Base-by-base conservation (phyloP, 2,113 vertebrate species). In the Muntiacus muntjak region DNA sequence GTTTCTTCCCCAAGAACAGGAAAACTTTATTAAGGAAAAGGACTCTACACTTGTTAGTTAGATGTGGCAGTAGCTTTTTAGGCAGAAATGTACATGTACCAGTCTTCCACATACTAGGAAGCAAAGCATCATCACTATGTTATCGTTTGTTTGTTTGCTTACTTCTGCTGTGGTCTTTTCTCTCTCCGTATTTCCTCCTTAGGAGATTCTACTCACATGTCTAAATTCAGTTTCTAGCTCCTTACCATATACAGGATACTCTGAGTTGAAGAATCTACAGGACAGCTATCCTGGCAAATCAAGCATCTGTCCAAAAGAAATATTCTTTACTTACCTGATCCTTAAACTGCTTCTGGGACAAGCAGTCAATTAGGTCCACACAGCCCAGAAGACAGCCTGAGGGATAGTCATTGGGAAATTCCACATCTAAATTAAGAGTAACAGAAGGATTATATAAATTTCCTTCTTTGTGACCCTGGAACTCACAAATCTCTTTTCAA, bases 351-450 rank as follows among this genome's bases (percentile, higher is more conserved):
- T 99, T 99, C 97, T 99, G 99, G 0, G 99, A 99, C 57, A 99
- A 99, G 93, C 99, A 99, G 95, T 99, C 99, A 2, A 91, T 99
- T 98, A 99, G 45, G 0, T 99, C 99, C 98, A 99, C 99, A 10
- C 99, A 99, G 95, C 99, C 99, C 54, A 99, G 98, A 97, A 99
- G 98, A 98, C 99, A 99, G 89, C 99, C 99, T 12, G 99, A 99
- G 86, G 99, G 99, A 98, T 99, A 99, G 88, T 99, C 99, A 3
- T 97, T 98, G 25, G 99, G 99, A 98, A 99, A 99, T 94, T 98
- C 99, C 97, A 99, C 97, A 97, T 99, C 99, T 99, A 98, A 58
- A 98, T 67, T 89, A 94, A 98, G 64, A 98, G 96, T 23, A 95
- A 94, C 78, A 97, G 97, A 82, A 89, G 33, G 87, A 98, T 83